Percentiles rank a stretch among this genome's conserved stretches.
Evolutionary conservation across 2,888 invertebrate species (phyloP).

Genomic region (Agrochola litura): DNA sequence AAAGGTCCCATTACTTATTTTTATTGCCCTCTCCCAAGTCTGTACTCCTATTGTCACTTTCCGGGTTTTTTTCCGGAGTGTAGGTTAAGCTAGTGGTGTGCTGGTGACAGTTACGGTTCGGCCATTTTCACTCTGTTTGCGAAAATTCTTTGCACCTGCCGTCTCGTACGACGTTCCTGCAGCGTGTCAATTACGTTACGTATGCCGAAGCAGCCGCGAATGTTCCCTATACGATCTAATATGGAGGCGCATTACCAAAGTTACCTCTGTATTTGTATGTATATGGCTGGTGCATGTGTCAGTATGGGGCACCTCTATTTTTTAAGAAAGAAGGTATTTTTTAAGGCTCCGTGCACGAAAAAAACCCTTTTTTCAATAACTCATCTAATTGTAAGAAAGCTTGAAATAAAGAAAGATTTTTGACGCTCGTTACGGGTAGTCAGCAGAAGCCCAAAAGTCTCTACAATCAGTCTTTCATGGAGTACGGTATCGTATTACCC

Average conservation of each 20-base stretch:
- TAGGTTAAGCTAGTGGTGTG: neutral
- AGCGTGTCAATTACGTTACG: conserved; percentile 43
- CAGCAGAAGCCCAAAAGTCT: too few relatives aligned
- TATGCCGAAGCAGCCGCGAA: neutral
- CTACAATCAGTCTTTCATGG: too few relatives aligned
- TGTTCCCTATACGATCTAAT: conserved; percentile 13
- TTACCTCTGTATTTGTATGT: conserved; percentile 13
- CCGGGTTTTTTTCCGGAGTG: too few relatives aligned
- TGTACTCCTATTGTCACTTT: neutral
- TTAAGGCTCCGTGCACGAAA: too few relatives aligned
- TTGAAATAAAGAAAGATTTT: too few relatives aligned
- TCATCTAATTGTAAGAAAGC: too few relatives aligned
- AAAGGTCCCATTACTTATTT: neutral
- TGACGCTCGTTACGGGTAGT: too few relatives aligned
- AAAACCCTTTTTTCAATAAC: too few relatives aligned
- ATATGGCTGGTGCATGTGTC: neutral
- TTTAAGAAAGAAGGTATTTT: conserved; percentile 7
- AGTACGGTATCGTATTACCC: neutral
- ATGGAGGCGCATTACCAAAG: conserved; percentile 9
- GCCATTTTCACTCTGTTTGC: neutral
- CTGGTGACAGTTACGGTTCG: neutral
- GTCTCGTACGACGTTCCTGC: neutral
- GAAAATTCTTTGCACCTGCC: conserved; percentile 14
- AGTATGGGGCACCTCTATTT: neutral
- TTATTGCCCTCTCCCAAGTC: neutral